Conservation (phyloP, 2,888 invertebrate genomes). For the Drosophila yooni region DNA sequence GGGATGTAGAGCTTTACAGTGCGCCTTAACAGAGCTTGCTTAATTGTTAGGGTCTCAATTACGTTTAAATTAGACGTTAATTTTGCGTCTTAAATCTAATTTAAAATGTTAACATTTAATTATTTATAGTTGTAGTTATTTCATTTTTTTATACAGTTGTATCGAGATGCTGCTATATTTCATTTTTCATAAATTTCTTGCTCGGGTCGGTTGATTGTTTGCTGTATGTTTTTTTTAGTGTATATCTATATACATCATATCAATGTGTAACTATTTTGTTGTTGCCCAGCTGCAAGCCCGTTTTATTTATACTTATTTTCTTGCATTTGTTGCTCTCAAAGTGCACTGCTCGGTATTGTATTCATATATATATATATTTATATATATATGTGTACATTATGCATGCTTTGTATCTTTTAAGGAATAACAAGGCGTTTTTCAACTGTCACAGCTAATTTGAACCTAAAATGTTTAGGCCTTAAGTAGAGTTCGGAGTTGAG, state of each 20-base stretch:
- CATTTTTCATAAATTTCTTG: constrained; percentile 31
- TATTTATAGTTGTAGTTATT: constrained; percentile 41
- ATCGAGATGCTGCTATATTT: constrained; percentile 5
- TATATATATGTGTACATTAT: constrained; percentile 3
- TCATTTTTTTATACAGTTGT: constrained; percentile 51
- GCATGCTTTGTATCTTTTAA: constrained; percentile 13
- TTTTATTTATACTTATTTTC: constrained; percentile 6
- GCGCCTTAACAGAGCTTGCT: constrained; percentile 25
- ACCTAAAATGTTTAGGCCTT: constrained; percentile 54
- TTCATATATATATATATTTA: neutral
- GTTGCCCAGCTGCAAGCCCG: constrained; percentile 7
- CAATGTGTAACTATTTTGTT: constrained; percentile 8
- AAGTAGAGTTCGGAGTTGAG: constrained; percentile 18
- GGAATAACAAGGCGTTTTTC: constrained; percentile 49
- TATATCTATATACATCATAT: constrained; percentile 12
- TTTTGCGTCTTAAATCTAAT: constrained; percentile 67
- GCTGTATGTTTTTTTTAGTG: constrained; percentile 24
- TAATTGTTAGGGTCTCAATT: constrained; percentile 39
- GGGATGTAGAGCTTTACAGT: neutral
- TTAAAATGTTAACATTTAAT: constrained; percentile 75
- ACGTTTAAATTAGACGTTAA: constrained; percentile 72
- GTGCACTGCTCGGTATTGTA: constrained; percentile 32
- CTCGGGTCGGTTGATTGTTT: constrained; percentile 19
- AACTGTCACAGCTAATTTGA: constrained; percentile 74
- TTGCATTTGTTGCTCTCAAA: constrained; percentile 23